Base-by-base conservation (phyloP, 1,140 invertebrate genomes). In the Drosophila pandora region DNA sequence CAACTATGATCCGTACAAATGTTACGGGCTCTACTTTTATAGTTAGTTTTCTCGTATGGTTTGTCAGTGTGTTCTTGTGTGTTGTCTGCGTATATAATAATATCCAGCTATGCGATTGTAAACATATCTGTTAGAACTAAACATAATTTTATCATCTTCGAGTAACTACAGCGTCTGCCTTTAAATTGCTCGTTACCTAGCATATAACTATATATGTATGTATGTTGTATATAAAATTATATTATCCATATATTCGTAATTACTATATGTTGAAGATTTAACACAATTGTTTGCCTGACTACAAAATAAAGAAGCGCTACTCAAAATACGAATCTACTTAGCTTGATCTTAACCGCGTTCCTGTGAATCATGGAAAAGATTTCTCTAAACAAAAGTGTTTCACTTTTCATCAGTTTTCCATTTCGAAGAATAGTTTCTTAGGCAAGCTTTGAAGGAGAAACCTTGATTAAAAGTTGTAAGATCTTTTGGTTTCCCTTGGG, bases 131-230 rank as follows among this genome's bases (percentile, higher is more conserved):
- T 60, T 85, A 77, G 49, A 88, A 88, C 76, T 79, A 73, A 76
- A 83, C 73, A 79, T 69, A 78, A 81, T 87, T 77, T 74, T 75
- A 81, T 79, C 87, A 79, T 83, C 53, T 52, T 79, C 71, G 39
- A 87, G 75, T 88, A 78, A 76, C 79, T 83, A 88, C 83, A 88
- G 83, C 83, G 83, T 88, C 84, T 88, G 83, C 83, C 83, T 89
- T 85, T 83, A 76, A 79, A 77, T 83, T 76, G 59, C 73, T 78
- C 69, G 32, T 70, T 64, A 54, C 62, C 74, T 79, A 84, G 75
- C 59, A 75, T 78, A 78, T 85, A 65, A 69, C 64, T 73, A 47
- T 68, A 56, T 79, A 72, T 59, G 63, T 57, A 55, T 77, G 65
- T 81, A 68, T 75, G 62, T 78, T 76, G 58, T 85, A 71, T 85